A percentile compares a stretch with the other conserved stretches of the same genome.
Conservation (phyloP, 2,113 vertebrate genomes). For the Notarius quadriscutis region DNA sequence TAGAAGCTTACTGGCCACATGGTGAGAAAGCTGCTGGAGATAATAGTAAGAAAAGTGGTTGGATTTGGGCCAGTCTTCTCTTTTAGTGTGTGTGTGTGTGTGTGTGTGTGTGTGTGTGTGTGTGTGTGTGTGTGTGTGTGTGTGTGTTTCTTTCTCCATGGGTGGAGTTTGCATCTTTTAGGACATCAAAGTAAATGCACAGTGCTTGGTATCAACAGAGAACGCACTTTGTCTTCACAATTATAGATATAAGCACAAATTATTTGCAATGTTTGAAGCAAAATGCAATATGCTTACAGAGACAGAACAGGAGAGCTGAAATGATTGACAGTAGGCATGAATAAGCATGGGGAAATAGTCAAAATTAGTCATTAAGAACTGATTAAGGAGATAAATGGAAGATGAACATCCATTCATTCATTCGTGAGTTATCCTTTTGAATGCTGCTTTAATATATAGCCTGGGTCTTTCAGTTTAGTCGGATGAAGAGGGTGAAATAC, state of each 20-base stretch:
- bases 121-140: background rate
- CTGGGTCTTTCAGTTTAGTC: background rate
- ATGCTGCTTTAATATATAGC: background rate
- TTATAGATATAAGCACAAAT: background rate
- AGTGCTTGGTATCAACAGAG: background rate
- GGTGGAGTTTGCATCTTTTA: slow-evolving; percentile 34
- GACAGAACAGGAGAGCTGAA: background rate
- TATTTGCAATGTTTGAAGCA: background rate
- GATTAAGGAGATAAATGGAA: background rate
- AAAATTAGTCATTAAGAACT: background rate
- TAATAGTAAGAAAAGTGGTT: slow-evolving; percentile 9
- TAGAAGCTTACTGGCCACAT: slow-evolving; percentile 41
- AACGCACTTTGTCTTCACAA: slow-evolving; percentile 6
- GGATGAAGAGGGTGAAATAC: background rate
- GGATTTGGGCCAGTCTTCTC: slow-evolving; percentile 6
- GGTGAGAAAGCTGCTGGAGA: slow-evolving; percentile 37
- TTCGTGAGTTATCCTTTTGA: background rate
- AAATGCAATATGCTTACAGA: background rate
- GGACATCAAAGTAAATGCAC: slow-evolving; percentile 35
- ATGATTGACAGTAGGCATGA: background rate
- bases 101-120: slow-evolving; percentile 16
- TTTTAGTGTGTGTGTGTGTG: slow-evolving; percentile 1
- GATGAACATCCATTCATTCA: background rate
- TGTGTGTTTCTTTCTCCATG: slow-evolving; percentile 11
- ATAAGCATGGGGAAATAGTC: background rate